phyloP scores from a whole-genome alignment of 2,113 vertebrate genomes.

The Willisornis vidua region DNA sequence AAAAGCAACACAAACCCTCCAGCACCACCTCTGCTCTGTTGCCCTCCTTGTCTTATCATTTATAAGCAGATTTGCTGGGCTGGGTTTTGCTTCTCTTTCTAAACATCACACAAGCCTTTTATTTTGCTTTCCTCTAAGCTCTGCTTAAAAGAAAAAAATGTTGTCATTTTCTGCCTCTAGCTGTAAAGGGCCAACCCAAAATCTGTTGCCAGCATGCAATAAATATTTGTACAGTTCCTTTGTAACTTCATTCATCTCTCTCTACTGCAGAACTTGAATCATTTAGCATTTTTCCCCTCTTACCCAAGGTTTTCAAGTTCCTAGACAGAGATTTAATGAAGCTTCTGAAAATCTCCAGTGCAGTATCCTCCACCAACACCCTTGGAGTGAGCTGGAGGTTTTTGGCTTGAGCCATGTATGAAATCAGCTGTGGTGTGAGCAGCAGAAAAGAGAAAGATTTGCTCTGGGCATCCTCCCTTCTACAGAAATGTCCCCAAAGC shows the following conservation, averaged over 20 bases:
- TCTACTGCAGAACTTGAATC: background rate
- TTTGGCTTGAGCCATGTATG: background rate
- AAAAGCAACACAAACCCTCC: background rate
- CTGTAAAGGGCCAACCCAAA: background rate
- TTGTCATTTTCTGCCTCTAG: background rate
- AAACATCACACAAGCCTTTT: background rate
- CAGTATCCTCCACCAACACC: background rate
- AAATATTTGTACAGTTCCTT: background rate
- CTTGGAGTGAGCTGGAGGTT: background rate
- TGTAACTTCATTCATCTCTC: constrained; percentile 9
- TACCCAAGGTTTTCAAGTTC: background rate
- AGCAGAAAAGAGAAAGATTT: background rate
- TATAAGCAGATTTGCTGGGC: background rate
- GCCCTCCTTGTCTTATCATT: background rate
- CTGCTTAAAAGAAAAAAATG: background rate
- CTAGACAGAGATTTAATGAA: background rate
- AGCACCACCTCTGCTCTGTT: background rate
- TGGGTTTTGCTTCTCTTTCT: constrained; percentile 16
- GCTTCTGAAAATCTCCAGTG: background rate
- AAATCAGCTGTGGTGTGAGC: background rate
- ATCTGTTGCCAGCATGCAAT: background rate
- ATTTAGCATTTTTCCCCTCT: background rate
- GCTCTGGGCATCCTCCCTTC: background rate
- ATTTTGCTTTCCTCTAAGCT: background rate
- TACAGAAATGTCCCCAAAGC: background rate